Evolutionary conservation across 2,113 vertebrate genomes (phyloP), one percentile per base, ranked within the genome.

Genomic region (Anser brachyrhynchus): DNA sequence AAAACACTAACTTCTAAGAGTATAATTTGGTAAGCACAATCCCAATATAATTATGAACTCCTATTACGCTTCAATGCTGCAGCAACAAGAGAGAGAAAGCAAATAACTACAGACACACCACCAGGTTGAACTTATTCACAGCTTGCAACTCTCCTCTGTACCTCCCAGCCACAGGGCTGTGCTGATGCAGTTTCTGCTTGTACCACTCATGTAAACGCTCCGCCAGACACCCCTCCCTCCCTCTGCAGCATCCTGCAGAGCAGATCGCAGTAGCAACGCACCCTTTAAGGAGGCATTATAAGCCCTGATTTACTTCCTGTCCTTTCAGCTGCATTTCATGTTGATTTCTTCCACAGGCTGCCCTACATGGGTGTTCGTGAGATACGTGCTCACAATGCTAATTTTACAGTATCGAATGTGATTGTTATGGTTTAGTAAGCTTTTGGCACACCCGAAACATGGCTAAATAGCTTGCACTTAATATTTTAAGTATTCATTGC

Each of bases 201-300:
- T 19, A 39, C 37, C 28, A 19, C 14, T 22, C 44, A 13, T 1
- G 0, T 16, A 49, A 57, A n/a, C 1, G 0, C 33, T 46, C 33
- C 3, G 6, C n/a, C 35, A 31, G 37, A 33, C 19, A 15, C 41
- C 35, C 23, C 39, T 58, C n/a, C 23, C 39, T 58, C 31, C 37
- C 46, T 46, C 35, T 33, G 44, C 43, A 74, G 43, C 31, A 52
- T 57, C 35, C 37, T 33, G 28, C 33, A 44, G 2, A 18, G 12
- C 11, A 52, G 33, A 59, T 29, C 0, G 0, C 20, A 61, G 20
- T 13, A 43, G 17, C 3, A 2, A 5, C 0, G 0, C 25, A 54
- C 35, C 52, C 49, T 39, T 37, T 39, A 39, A 37, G 28, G 21
- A n/a, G 18, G 17, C 33, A 46, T 23, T 55, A 23, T 46, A 39